Evolutionary conservation across 1,140 invertebrate species (phyloP).

Genomic region (Zaprionus vittiger): DNA sequence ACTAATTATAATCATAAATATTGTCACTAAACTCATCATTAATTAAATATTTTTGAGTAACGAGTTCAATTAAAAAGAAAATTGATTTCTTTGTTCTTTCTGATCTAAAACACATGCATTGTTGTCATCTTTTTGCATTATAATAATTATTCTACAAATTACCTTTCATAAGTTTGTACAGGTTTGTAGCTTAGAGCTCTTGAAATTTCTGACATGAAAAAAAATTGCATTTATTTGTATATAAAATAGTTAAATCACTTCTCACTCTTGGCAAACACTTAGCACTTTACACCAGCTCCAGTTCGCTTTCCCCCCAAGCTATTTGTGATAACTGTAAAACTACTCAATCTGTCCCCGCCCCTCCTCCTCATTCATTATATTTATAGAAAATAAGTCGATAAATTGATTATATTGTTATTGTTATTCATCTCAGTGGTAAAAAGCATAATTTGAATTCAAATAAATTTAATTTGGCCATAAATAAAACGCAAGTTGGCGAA

Average conservation of each 20-base stretch:
- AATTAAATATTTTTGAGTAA: too few species aligned
- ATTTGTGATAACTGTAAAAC: not conserved
- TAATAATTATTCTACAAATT: too few species aligned
- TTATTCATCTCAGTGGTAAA: slow-evolving; percentile 4
- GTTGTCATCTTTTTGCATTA: too few species aligned
- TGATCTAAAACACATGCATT: too few species aligned
- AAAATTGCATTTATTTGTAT: too few species aligned
- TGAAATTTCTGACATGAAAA: too few species aligned
- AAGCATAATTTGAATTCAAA: slow-evolving; percentile 16
- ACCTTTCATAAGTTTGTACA: too few species aligned
- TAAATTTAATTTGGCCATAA: slow-evolving; percentile 13
- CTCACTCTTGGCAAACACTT: not conserved
- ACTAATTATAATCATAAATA: too few species aligned
- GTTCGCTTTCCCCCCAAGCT: not conserved
- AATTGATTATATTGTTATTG: slow-evolving; percentile 4
- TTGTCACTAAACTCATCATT: too few species aligned
- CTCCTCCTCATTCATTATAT: not conserved
- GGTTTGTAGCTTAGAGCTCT: too few species aligned
- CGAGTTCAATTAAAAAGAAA: too few species aligned
- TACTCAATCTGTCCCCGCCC: not conserved
- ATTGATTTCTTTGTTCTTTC: too few species aligned
- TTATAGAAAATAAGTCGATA: slow-evolving; percentile 9
- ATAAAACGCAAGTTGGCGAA: slow-evolving; percentile 7
- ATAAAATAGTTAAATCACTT: not conserved
- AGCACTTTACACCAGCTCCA: not conserved